phyloP scores from a whole-genome alignment of 2,888 invertebrate species.

The Meganola albula region DNA sequence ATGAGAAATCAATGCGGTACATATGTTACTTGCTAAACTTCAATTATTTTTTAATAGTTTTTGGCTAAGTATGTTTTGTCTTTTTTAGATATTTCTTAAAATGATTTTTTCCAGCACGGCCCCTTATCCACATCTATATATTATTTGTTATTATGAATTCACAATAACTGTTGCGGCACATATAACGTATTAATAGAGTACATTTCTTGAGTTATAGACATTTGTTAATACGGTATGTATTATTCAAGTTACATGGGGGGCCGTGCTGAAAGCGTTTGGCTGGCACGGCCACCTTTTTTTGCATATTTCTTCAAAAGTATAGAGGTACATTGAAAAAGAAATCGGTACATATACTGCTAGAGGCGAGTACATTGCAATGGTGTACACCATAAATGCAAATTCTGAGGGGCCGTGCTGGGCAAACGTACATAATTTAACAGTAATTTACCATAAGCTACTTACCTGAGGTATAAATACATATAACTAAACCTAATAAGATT shows the following conservation, averaged over 20 bases:
- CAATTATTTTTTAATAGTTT: constrained; percentile 7
- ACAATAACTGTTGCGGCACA: constrained; percentile 6
- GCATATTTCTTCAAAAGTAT: no score
- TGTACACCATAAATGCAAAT: not conserved
- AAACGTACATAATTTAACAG: not conserved
- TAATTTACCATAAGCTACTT: no score
- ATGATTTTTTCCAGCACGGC: constrained; percentile 5
- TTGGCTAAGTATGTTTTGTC: constrained; percentile 4
- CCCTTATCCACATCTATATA: constrained; percentile 6
- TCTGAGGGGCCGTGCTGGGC: not conserved
- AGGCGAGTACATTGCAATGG: not conserved
- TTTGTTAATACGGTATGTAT: no score
- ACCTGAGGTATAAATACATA: no score
- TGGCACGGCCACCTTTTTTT: not conserved
- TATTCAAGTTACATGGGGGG: not conserved
- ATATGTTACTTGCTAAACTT: constrained; percentile 5
- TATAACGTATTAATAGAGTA: no score
- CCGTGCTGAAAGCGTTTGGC: not conserved
- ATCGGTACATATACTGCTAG: not conserved
- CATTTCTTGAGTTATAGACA: no score
- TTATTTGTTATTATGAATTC: constrained; percentile 8
- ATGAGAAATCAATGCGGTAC: constrained; percentile 3
- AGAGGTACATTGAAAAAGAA: no score
- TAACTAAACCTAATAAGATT: no score
- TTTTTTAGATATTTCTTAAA: constrained; percentile 6